Base-by-base conservation (phyloP, 1,140 invertebrate genomes). In the Drosophila carrolli region DNA sequence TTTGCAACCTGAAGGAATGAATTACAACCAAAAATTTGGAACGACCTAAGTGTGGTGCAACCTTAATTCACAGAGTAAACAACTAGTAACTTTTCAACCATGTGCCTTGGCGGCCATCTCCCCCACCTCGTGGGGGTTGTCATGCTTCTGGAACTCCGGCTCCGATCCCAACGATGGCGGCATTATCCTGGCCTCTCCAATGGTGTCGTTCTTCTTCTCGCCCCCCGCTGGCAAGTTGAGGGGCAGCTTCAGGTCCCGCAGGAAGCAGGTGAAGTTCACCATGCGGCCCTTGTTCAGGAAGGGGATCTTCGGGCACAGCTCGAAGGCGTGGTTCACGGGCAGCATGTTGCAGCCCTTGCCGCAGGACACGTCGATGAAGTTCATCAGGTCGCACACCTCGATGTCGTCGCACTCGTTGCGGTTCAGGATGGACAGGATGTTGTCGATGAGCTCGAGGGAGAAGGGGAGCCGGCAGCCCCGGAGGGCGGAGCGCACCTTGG, bases 381-480 rank as follows among this genome's bases (percentile, higher is more conserved):
- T 82, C 57, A 92, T 68, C 10, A 92, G 78, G 44, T 92, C 92
- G 10, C 81, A 88, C 0, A 92, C 71, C 60, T 92, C 91, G 10
- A 96, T 93, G 60, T 95, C 94, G 40, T 94, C 94, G 32, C 95
- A 93, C n/a, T 95, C 94, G 67, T 96, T 95, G 78, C 94, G 95
- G 19, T 91, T 88, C 8, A 95, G 59, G 6, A 95, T 94, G 78
- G 95, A 93, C 11, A 97, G 86, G 91, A 97, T 94, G 47, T 94
- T 94, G 71, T 95, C 94, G 59, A 96, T 92, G 0, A 97, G 92
- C 61, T 96, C 94, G 2, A 92, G 72, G 50, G 95, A 94, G 3
- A 97, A 91, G 0, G 96, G 96, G 37, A 97, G 78, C 38, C 94
- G 93, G 56, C 94, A 94, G 4, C 94, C 95, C 13, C 94, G 93